Conservation (phyloP, 2,888 invertebrate species). For the Leptopilina drosophilae region DNA sequence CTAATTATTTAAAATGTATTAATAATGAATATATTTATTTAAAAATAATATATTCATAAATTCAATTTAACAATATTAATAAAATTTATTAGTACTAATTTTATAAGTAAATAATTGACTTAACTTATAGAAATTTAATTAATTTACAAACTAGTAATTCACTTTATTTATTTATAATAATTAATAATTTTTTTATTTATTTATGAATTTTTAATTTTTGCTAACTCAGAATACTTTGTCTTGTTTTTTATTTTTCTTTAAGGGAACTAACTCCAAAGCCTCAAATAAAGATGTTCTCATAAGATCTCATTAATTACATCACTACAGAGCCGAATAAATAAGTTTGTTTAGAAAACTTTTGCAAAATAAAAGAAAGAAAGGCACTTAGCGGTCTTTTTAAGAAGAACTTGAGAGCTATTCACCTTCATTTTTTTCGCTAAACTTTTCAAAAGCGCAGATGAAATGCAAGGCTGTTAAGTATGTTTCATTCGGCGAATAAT, state of each 20-base stretch:
- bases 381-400: not conserved
- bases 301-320: slow-evolving; percentile 1
- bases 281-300: not conserved
- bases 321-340: not conserved
- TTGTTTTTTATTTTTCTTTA: not conserved
- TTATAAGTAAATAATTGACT: no score
- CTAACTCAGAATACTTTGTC: not conserved
- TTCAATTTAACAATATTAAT: no score
- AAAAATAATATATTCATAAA: no score
- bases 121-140: no score
- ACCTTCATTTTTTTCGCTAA: not conserved
- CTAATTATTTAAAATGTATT: no score
- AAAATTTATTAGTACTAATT: no score
- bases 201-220: no score
- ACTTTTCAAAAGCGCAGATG: slow-evolving; percentile 21
- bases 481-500: slow-evolving; percentile 49
- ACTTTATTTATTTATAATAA: no score
- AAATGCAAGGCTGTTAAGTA: slow-evolving; percentile 32
- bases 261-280: not conserved
- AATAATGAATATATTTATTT: no score
- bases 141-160: no score
- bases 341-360: slow-evolving; percentile 30
- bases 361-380: not conserved
- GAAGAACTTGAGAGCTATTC: not conserved
- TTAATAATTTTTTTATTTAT: no score